Base-by-base conservation (phyloP, 2,113 vertebrate genomes). In the Pleuronectes platessa region DNA sequence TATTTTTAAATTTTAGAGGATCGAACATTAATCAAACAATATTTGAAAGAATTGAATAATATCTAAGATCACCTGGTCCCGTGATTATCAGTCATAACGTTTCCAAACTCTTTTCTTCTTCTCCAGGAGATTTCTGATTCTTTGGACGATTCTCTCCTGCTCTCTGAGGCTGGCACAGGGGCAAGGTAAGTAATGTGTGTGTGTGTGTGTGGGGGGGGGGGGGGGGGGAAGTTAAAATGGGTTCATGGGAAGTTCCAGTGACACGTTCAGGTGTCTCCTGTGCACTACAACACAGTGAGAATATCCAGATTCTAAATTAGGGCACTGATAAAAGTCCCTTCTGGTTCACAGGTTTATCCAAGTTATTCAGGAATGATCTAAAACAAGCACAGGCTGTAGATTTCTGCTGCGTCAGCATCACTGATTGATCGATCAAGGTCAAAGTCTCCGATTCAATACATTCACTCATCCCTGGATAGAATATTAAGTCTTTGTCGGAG, bases 121-220 rank as follows among this genome's bases (percentile, higher is more conserved):
- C 85, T 80, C 81, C 81, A 99, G 97, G 95, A 96, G 94, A 92
- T 94, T 94, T 92, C 94, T 95, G 92, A 95, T 96, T 93, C 85
- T 97, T 94, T 97, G 96, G 95, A 94, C 94, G 70, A 66, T 98
- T 64, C 89, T 98, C 68, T 96, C 90, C 66, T 95, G 94, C 93
- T 96, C 93, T 90, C 91, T 98, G 90, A 95, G 94, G 88, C 91
- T 95, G 81, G 90, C 95, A 89, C 95, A 97, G 90, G 96, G 94
- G 91, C 93, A 97, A 98, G 97, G 97, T 99, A 96, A 96, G 91
- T 53, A 31, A 5, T 31, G 6, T 31, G 31, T 31, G 31, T 31
- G 31, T 31, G 31, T 31, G 31, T 27, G 27, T 27, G 27, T 27
- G 27, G 0, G 4, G 0, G 27, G 3, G 27, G 27, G 27, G 27